Evolutionary conservation across 53 echinoderm and acorn worm species (phyloP).

Genomic region (Arbacia lixula): DNA sequence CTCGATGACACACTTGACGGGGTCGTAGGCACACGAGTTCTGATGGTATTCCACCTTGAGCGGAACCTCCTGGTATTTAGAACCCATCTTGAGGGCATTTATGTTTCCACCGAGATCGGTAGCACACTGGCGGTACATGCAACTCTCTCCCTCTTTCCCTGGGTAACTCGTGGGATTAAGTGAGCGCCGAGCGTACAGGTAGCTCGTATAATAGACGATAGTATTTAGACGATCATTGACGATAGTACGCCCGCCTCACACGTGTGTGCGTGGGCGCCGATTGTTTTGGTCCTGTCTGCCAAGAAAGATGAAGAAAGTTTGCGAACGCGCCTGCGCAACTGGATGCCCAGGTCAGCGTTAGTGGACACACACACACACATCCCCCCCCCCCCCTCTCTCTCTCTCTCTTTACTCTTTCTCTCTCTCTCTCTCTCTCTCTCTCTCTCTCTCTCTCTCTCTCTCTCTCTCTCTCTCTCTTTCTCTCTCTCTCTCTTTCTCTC

Average conservation of each 20-base stretch:
- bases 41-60: slow-evolving; percentile 38
- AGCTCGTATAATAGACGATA: too few species aligned
- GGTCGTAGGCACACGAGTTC: slow-evolving; percentile 33
- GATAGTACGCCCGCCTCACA: neutral
- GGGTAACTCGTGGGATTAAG: too few species aligned
- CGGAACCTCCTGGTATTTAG: slow-evolving; percentile 42
- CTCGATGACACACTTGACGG: slow-evolving; percentile 32
- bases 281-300: slow-evolving; percentile 4
- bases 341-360: slow-evolving; percentile 7
- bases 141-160: too few species aligned
- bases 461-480: too few species aligned
- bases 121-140: too few species aligned
- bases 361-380: neutral
- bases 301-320: neutral
- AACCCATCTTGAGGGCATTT: too few species aligned
- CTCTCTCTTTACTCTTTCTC: neutral
- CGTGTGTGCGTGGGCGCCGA: slow-evolving; percentile 20
- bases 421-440: neutral
- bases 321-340: neutral
- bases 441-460: neutral
- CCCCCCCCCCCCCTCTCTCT: neutral
- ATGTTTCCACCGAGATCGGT: neutral
- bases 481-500: too few species aligned
- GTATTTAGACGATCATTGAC: too few species aligned
- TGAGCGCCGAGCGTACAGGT: too few species aligned